phyloP scores from a whole-genome alignment of 1,140 invertebrate species.

The Zaprionus camerounensis region DNA sequence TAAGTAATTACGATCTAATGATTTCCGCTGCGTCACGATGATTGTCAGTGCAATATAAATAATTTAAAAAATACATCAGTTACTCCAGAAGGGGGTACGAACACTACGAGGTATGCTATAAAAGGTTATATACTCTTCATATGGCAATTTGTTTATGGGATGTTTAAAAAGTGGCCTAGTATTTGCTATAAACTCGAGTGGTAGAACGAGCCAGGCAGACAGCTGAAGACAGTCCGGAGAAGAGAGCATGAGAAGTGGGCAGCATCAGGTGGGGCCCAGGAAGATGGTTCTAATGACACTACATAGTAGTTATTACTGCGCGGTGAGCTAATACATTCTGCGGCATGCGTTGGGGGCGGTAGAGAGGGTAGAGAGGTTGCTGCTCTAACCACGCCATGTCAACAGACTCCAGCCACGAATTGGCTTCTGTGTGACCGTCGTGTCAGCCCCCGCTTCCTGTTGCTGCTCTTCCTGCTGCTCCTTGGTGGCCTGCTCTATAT shows the following conservation, averaged over 20 bases:
- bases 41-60: slow-evolving; percentile 53
- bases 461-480: slow-evolving; percentile 12
- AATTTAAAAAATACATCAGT: slow-evolving; percentile 46
- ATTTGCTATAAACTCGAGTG: slow-evolving; percentile 37
- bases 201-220: neutral
- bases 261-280: neutral
- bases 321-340: slow-evolving; percentile 79
- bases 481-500: slow-evolving; percentile 61
- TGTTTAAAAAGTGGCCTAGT: slow-evolving; percentile 56
- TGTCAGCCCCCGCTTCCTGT: slow-evolving; percentile 18
- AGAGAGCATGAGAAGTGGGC: slow-evolving; percentile 7
- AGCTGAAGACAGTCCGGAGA: neutral
- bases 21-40: slow-evolving; percentile 15
- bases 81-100: neutral
- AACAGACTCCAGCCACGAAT: slow-evolving; percentile 77
- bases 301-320: slow-evolving; percentile 82
- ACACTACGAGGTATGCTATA: slow-evolving; percentile 23
- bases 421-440: slow-evolving; percentile 49
- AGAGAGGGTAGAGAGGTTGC: slow-evolving; percentile 6
- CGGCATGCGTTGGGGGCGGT: slow-evolving; percentile 46
- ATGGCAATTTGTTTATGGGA: slow-evolving; percentile 61
- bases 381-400: slow-evolving; percentile 73
- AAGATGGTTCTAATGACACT: slow-evolving; percentile 72
- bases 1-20: slow-evolving; percentile 10
- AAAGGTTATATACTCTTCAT: slow-evolving; percentile 19